Evolutionary conservation across 1,140 invertebrate species (phyloP), one percentile per base, ranked within the genome.

Genomic region (Musca vetustissima): DNA sequence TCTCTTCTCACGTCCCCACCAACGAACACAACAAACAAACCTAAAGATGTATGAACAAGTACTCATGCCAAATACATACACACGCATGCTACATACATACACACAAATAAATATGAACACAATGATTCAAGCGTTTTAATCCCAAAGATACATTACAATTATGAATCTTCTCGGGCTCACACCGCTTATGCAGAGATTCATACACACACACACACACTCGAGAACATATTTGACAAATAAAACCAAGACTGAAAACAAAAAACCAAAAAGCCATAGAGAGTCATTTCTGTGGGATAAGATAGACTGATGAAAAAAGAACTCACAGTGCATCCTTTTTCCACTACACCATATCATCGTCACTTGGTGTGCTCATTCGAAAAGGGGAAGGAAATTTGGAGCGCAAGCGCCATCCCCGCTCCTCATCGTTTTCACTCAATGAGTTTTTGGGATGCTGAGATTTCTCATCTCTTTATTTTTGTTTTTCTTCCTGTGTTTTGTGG

Each of bases 61-160:
- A 36, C 28, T 36, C 57, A 61, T 21, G 21, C 25, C n/a, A 28
- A 59, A 11, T n/a, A n/a, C n/a, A n/a, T n/a, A 61, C 25, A 59
- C n/a, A 59, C 25, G 4, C 25, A 28, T 3, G n/a, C n/a, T n/a
- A n/a, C n/a, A 2, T 9, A 32, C 57, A 59, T 21, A 61, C 57
- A 36, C 19, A 36, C 28, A 61, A 36, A 36, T 19, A 25, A 28
- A 28, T 21, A 53, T 49, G 21, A 13, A 65, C 19, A 22, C 61
- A 65, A 49, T 32, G 36, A 47, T 49, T 22, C 36, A 22, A 52
- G 15, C 65, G 28, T 32, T 61, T 61, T 61, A 61, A 61, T 61
- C 57, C 32, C 32, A 61, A 61, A 61, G 57, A 61, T 61, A 61
- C 57, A 61, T 61, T 61, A 61, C 57, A 61, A 61, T 61, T 61